phyloP scores from a whole-genome alignment of 1,140 invertebrate genomes.

The Batillaria attramentaria region DNA sequence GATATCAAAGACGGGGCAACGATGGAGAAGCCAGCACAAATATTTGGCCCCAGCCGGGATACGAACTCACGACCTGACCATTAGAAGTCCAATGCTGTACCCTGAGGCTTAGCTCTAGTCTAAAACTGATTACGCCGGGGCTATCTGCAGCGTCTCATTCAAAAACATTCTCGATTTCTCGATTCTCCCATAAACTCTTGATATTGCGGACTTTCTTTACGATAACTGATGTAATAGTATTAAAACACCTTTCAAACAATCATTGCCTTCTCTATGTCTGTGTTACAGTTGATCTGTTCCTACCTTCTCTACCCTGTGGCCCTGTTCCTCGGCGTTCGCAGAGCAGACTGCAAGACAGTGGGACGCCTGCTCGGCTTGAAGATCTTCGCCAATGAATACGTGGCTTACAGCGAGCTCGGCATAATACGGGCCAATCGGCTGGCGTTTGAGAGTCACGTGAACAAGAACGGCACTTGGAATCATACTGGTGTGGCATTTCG shows the following conservation, averaged over 20 bases:
- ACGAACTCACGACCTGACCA: too few relatives aligned
- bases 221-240: too few relatives aligned
- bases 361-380: conserved; percentile 68
- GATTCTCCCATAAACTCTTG: too few relatives aligned
- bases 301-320: conserved; percentile 69
- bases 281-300: conserved; percentile 63
- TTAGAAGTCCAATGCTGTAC: neutral
- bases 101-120: neutral
- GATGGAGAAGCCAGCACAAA: too few relatives aligned
- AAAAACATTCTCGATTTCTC: too few relatives aligned
- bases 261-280: neutral
- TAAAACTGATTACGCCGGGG: too few relatives aligned
- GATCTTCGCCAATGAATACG: conserved; percentile 70
- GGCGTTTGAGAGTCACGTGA: conserved; percentile 34
- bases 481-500: conserved; percentile 6
- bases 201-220: too few relatives aligned
- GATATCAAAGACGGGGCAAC: too few relatives aligned
- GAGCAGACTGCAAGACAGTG: conserved; percentile 61
- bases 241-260: neutral
- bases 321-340: conserved; percentile 63
- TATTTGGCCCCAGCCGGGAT: too few relatives aligned
- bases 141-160: too few relatives aligned
- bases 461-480: conserved; percentile 32
- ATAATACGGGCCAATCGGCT: conserved; percentile 52
- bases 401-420: conserved; percentile 63